Base-by-base conservation (phyloP, 2,113 vertebrate species). In the Paracanthobrama guichenoti region DNA sequence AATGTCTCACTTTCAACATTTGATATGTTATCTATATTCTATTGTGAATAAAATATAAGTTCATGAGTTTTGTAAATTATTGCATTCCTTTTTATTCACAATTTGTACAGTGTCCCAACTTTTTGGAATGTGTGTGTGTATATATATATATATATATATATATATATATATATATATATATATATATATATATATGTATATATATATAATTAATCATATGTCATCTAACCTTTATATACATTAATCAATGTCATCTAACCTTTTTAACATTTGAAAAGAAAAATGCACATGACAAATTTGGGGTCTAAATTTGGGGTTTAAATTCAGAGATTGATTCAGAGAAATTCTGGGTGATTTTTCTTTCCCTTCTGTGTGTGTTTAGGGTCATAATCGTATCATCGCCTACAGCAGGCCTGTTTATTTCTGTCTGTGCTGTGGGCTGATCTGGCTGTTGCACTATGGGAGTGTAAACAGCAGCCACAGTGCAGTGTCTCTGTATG, bases 361-460 rank as follows among this genome's bases (percentile, higher is more conserved):
- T 50, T 24, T 84, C 26, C 59, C 31, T 62, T 46, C 44, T 39
- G 6, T 59, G 3, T 57, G 20, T 50, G 44, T 69, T 82, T 85
- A 99, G 97, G 98, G 97, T 90, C 97, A 99, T 90, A 99, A 99
- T 88, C 97, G 97, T 84, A 97, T 99, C 94, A 99, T 99, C 89
- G 98, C 97, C 59, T 99, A 99, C 95, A 99, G 98, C 94, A 95
- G 98, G 91, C 98, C 98, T 73, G 97, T 98, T 92, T 99, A 99
- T 94, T 99, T 99, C 95, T 99, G 98, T 93, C 92, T 98, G 87
- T 99, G 98, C 94, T 99, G 97, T 92, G 96, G 95, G 90, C 96
- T 99, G 91, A 98, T 99, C 92, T 99, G 97, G 97, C 91, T 97
- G 81, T 94, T 99, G 90, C 96, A 99, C 93, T 96, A 97, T 89